A percentile compares a stretch with the other conserved stretches of the same genome.
Conservation (phyloP, 2,797 vertebrate species). For the Leucoraja ocellata region DNA sequence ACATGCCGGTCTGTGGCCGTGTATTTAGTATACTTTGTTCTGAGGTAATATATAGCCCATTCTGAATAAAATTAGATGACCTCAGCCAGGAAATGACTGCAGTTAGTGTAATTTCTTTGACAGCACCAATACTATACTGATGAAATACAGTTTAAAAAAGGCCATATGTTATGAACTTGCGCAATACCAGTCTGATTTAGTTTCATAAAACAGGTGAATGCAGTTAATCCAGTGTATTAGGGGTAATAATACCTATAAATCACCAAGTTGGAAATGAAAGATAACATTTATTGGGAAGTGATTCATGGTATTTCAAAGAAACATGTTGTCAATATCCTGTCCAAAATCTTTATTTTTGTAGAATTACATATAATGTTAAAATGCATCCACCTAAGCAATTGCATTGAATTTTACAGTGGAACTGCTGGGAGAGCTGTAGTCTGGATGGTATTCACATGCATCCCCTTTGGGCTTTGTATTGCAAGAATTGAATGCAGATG, state of each 20-base stretch:
- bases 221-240: background rate
- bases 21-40: background rate
- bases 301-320: background rate
- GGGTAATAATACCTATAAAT: background rate
- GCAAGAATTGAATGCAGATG: background rate
- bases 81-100: background rate
- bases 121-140: background rate
- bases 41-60: background rate
- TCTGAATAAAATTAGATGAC: background rate
- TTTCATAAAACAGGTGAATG: background rate
- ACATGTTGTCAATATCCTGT: background rate
- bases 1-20: background rate
- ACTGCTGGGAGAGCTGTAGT: background rate
- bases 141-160: background rate
- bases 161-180: background rate
- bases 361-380: background rate
- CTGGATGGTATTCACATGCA: background rate
- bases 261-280: background rate
- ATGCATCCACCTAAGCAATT: background rate
- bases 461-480: background rate
- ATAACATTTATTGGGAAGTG: background rate
- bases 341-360: background rate
- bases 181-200: background rate
- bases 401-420: background rate
- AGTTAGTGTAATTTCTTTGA: conserved; percentile 9